These are phyloP conservation scores for Heterocephalus glaber DNA, from an alignment of 2,113 vertebrate genomes.

Conservation along the genomic window DNA sequence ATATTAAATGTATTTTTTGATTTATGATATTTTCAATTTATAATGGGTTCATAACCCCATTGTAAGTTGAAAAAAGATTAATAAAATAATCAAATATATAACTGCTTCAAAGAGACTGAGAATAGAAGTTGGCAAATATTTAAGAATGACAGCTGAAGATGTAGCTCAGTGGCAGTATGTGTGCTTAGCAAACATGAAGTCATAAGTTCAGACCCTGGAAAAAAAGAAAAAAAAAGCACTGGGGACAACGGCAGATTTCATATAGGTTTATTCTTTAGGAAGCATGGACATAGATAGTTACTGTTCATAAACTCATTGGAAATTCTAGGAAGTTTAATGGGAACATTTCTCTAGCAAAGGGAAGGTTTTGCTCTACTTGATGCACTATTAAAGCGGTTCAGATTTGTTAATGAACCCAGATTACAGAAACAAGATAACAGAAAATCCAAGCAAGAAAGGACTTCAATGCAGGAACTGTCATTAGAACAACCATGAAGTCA, in stretches of 20 bases:
- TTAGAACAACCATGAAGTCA: neutral
- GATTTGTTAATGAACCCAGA: neutral
- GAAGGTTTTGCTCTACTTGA: neutral
- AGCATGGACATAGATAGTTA: neutral
- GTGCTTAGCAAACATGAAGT: neutral
- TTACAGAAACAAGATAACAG: neutral
- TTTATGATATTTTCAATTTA: neutral
- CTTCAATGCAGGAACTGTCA: neutral
- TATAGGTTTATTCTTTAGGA: neutral
- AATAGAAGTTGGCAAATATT: neutral
- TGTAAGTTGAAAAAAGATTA: slow-evolving; percentile 3
- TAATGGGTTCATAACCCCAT: neutral
- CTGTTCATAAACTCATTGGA: neutral
- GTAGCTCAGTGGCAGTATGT: neutral
- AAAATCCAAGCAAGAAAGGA: neutral
- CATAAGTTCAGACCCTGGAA: neutral
- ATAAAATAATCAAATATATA: neutral
- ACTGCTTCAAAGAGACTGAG: neutral
- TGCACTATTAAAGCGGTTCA: neutral
- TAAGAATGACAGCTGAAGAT: neutral
- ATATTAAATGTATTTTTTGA: neutral
- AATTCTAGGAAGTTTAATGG: neutral
- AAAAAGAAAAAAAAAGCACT: neutral
- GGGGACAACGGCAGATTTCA: neutral
- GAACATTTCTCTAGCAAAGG: neutral